phyloP scores from a whole-genome alignment of 2,888 invertebrate genomes.

The Luperina testacea region DNA sequence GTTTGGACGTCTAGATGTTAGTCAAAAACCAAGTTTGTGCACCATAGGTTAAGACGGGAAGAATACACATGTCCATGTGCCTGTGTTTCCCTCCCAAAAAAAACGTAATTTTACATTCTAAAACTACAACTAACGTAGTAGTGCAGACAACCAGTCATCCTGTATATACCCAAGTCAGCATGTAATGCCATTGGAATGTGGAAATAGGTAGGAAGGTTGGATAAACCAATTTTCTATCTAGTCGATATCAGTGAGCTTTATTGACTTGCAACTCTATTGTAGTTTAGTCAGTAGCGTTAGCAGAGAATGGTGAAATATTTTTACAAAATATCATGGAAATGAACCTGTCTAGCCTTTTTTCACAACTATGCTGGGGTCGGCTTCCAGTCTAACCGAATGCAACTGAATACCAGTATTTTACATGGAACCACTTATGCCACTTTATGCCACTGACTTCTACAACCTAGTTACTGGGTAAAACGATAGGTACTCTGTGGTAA shows the following conservation, averaged over 20 bases:
- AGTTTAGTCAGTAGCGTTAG: slow-evolving; percentile 55
- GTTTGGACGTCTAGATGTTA: too few relatives aligned
- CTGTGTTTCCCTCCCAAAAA: not conserved
- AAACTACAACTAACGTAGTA: not conserved
- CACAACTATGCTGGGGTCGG: too few relatives aligned
- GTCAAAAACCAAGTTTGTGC: too few relatives aligned
- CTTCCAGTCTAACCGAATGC: too few relatives aligned
- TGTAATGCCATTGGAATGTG: slow-evolving; percentile 48
- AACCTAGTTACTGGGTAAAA: not conserved
- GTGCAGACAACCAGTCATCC: not conserved
- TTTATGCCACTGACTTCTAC: not conserved
- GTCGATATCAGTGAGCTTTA: slow-evolving; percentile 68
- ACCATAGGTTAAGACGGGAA: too few relatives aligned
- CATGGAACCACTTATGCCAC: too few relatives aligned
- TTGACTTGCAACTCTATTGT: slow-evolving; percentile 69
- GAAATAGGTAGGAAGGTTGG: slow-evolving; percentile 24
- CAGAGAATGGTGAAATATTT: not conserved
- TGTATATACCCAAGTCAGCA: not conserved
- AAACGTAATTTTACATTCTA: not conserved
- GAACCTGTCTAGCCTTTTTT: not conserved
- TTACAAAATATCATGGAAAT: not conserved
- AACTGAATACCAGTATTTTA: not conserved
- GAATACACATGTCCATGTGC: too few relatives aligned
- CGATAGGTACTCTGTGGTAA: not conserved
- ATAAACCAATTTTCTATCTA: slow-evolving; percentile 71